phyloP scores from a whole-genome alignment of 2,113 vertebrate species.

The Vidua macroura region DNA sequence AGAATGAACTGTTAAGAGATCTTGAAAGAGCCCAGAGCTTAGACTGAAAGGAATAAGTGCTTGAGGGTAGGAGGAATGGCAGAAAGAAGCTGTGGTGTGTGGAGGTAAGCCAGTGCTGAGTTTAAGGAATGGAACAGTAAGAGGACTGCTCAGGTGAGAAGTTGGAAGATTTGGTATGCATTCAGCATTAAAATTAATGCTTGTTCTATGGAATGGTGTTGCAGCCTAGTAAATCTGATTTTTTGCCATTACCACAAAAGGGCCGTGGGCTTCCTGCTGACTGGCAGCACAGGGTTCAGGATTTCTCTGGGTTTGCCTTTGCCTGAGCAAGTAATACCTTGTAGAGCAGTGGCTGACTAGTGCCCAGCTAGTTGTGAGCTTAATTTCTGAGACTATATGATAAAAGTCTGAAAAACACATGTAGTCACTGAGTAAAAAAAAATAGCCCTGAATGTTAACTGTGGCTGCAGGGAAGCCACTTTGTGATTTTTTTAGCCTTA shows the following conservation, averaged over 20 bases:
- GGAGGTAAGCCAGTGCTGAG: not conserved
- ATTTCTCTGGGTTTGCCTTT: not conserved
- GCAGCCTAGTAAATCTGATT: not conserved
- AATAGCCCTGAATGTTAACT: not conserved
- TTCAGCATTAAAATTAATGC: not conserved
- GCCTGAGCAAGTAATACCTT: not conserved
- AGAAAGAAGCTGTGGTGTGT: not conserved
- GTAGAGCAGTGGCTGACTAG: not conserved
- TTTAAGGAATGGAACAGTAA: not conserved
- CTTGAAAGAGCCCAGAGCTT: not conserved
- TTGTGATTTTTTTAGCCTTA: not conserved
- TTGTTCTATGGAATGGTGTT: not conserved
- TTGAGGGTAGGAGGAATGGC: not conserved
- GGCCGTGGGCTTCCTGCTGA: accelerated
- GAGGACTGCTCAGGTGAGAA: not conserved
- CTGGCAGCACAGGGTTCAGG: not conserved
- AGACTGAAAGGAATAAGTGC: not conserved
- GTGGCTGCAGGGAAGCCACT: accelerated
- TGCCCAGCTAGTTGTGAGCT: not conserved
- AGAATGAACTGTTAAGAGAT: not conserved
- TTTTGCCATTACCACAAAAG: not conserved
- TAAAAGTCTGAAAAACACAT: not conserved
- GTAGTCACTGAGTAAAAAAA: not conserved
- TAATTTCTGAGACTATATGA: not conserved
- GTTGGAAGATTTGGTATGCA: not conserved